A percentile compares a stretch with the other conserved stretches of the same genome.
Evolutionary conservation across 2,113 vertebrate species (phyloP).

Genomic region (Ophiodon elongatus): DNA sequence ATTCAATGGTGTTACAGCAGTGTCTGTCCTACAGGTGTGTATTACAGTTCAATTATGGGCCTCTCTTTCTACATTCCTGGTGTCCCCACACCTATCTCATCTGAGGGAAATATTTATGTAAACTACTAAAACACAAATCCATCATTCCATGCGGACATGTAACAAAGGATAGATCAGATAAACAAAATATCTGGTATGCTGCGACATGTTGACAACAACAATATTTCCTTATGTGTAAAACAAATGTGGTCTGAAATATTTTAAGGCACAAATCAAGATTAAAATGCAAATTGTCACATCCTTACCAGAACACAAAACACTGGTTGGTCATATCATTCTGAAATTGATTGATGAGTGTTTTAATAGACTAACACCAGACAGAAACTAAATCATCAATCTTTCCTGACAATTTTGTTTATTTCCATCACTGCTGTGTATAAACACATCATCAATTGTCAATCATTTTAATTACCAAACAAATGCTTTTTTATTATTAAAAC

Average conservation of each 20-base stretch:
- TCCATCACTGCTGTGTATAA: neutral
- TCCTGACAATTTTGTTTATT: neutral
- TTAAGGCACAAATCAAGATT: neutral
- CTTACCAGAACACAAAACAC: neutral
- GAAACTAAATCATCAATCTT: neutral
- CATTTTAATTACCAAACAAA: neutral
- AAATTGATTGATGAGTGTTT: neutral
- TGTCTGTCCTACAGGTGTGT: neutral
- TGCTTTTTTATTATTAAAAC: neutral
- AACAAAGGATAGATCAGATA: neutral
- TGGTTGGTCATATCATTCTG: neutral
- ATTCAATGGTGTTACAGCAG: neutral
- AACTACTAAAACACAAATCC: constrained; percentile 3
- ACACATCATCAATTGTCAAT: neutral
- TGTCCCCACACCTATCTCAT: neutral
- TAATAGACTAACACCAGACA: neutral
- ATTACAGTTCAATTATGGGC: constrained; percentile 10
- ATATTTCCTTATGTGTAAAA: neutral
- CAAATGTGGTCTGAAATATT: neutral
- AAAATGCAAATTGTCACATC: neutral
- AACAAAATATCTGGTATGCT: neutral
- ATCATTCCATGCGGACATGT: neutral
- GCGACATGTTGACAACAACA: neutral
- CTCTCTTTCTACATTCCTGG: constrained; percentile 39
- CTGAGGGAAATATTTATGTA: neutral